These are phyloP conservation scores for Neodiprion fabricii DNA, from an alignment of 1,140 invertebrate genomes.

Conservation along the genomic window DNA sequence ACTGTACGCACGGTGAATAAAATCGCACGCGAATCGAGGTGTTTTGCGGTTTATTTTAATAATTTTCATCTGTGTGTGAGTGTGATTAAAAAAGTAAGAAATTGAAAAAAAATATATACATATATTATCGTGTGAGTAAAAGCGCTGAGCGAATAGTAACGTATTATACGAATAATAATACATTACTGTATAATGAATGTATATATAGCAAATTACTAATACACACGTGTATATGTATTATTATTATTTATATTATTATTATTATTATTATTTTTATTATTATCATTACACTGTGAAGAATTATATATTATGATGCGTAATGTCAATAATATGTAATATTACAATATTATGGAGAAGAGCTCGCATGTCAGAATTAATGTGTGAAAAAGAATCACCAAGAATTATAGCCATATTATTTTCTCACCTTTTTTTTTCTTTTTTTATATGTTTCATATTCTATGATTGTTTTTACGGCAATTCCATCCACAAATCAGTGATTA, in stretches of 20 bases:
- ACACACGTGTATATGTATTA: no score
- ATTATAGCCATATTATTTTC: neutral
- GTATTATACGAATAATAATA: no score
- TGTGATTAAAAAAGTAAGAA: no score
- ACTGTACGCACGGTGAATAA: no score
- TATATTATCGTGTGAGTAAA: neutral
- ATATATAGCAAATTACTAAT: no score
- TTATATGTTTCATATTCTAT: neutral
- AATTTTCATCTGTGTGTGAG: no score
- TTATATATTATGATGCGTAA: slow-evolving; percentile 9
- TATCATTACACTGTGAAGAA: neutral
- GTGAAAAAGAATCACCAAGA: neutral
- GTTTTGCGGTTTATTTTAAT: no score
- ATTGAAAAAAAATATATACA: no score
- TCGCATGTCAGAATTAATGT: no score
- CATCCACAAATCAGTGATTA: neutral
- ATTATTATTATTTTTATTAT: neutral
- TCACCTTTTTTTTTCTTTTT: neutral
- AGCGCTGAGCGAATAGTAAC: neutral
- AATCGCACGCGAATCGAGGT: no score
- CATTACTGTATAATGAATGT: no score
- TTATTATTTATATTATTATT: neutral
- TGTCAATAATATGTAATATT: neutral
- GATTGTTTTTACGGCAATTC: neutral
- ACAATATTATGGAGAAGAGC: slow-evolving; percentile 4